Evolutionary conservation across 2,797 vertebrate genomes (phyloP).

Genomic region (Pithecia hirsuta): DNA sequence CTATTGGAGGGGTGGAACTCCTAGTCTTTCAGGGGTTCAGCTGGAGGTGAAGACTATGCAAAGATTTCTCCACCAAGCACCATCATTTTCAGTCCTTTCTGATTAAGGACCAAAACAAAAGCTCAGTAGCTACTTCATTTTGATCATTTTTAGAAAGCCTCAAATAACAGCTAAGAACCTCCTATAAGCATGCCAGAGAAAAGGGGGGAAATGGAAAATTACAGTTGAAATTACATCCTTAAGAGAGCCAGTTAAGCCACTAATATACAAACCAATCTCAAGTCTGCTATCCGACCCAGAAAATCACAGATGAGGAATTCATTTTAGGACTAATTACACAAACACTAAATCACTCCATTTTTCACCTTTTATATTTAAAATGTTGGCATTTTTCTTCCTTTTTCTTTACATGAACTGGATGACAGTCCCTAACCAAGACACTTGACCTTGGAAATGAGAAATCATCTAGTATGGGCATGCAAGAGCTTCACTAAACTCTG

Average conservation of each 20-base stretch:
- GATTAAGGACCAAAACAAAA: slow-evolving; percentile 12
- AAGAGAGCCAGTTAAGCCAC: neutral
- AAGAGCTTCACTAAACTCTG: neutral
- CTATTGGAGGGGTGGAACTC: neutral
- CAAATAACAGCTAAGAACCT: slow-evolving; percentile 29
- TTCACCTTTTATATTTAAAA: slow-evolving; percentile 6
- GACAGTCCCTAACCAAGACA: neutral
- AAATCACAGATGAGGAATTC: neutral
- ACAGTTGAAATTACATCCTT: slow-evolving; percentile 34
- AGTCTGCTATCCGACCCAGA: slow-evolving; percentile 10
- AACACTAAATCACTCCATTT: neutral
- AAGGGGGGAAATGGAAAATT: neutral
- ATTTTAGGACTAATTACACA: neutral
- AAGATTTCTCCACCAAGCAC: neutral
- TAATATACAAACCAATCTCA: neutral
- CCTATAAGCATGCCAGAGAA: neutral
- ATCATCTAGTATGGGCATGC: neutral
- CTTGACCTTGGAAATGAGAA: neutral
- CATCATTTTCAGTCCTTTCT: slow-evolving; percentile 19
- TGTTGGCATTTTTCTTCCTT: neutral
- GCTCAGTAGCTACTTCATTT: neutral
- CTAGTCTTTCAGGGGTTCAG: neutral
- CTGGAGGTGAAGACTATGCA: neutral
- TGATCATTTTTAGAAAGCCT: slow-evolving; percentile 47
- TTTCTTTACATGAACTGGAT: slow-evolving; percentile 17